Evolutionary conservation across 1,140 invertebrate species (phyloP).

Genomic region (Colletes latitarsis): DNA sequence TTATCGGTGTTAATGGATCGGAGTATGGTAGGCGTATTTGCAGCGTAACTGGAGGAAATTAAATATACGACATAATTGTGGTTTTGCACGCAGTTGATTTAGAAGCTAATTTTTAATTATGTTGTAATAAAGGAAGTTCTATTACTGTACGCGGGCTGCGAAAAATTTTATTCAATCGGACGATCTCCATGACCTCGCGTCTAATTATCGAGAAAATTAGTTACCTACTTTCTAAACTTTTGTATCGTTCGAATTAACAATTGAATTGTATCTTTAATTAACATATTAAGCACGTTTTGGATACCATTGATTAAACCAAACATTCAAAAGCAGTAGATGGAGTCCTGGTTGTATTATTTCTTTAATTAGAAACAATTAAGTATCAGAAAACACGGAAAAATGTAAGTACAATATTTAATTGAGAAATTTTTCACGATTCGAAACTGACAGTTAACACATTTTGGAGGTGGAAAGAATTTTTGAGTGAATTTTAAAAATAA

Average conservation of each 20-base stretch:
- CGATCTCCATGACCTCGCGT: not conserved
- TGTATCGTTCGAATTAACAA: not conserved
- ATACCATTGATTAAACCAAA: no score
- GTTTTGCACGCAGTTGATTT: not conserved
- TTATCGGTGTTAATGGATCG: not conserved
- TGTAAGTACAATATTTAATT: no score
- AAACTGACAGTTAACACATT: no score
- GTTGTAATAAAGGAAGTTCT: not conserved
- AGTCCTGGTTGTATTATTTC: no score
- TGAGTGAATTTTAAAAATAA: no score
- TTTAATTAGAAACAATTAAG: no score
- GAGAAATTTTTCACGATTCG: no score
- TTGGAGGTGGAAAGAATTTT: no score
- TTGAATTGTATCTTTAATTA: not conserved
- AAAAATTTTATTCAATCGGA: slow-evolving; percentile 12
- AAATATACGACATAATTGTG: not conserved
- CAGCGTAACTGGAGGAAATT: no score
- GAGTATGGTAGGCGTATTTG: not conserved
- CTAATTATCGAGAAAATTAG: slow-evolving; percentile 8
- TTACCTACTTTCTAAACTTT: not conserved
- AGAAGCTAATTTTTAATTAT: slow-evolving; percentile 17
- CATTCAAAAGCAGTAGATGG: no score
- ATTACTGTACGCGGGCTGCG: not conserved
- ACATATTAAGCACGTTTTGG: not conserved
- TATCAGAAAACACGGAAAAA: no score